Base-by-base conservation (phyloP, 2,888 invertebrate species). In the Oeneis ivallda region DNA sequence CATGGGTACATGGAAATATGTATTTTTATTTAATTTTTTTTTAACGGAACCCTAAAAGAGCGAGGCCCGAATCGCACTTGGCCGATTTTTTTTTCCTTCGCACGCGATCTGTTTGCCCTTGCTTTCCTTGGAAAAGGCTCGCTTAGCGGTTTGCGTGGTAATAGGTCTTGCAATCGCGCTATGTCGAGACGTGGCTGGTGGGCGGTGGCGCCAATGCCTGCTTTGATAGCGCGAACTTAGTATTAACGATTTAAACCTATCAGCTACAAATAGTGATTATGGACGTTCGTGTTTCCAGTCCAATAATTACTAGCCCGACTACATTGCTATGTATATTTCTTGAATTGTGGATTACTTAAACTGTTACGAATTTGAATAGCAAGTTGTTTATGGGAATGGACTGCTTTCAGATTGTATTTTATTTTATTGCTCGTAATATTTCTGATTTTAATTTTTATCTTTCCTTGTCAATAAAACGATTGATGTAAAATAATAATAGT, bases 231-330 rank as follows among this genome's bases (percentile, higher is more conserved):
- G 70, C 67, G 72, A 74, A 75, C 74, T 75, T 75, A 75, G 74
- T 73, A 74, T 77, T 76, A 79, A 68, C 74, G 71, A 70, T 71
- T 72, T 69, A 69, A 69, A 72, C 69, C 71, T 83, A 84, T 83
- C 85, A 79, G 77, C 77, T 76, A 72, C 77, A 74, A 77, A 81
- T 80, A 75, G 79, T 83, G 85, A 85, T 86, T 85, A 85, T 78
- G 76, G 78, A 76, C 74, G 69, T 73, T 71, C 79, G 79, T 79
- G 78, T 81, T 80, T 79, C 79, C 71, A 80, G 79, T 80, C 78
- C 78, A 81, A 82, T 85, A 85, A 86, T 86, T 84, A 83, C 78
- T 75, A 69, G 70, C 66, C 70, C 58, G 67, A 69, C 70, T 53
- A 64, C 61, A 69, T 69, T 71, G 64, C 70, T 69, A 63, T 69